Conservation (phyloP, 37 sponge, comb jelly and placozoan species). For the Ephydatia muelleri region DNA sequence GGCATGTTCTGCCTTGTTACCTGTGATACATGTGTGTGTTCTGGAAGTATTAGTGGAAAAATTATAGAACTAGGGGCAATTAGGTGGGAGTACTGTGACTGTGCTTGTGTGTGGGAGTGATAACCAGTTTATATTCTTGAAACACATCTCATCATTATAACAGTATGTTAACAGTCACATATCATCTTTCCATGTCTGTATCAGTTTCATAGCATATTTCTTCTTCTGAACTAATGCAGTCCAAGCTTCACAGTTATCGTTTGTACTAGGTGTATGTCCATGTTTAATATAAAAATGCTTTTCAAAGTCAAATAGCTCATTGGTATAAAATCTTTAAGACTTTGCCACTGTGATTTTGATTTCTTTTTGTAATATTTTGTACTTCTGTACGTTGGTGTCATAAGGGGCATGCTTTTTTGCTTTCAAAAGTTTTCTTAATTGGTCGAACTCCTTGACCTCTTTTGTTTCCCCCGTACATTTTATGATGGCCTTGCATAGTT, state of each 20-base stretch:
- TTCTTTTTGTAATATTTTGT: neutral
- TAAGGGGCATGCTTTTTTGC: neutral
- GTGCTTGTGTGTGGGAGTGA: neutral
- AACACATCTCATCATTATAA: neutral
- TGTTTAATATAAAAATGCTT: neutral
- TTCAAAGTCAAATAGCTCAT: neutral
- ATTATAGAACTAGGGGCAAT: neutral
- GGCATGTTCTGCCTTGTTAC: no score
- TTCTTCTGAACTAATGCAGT: neutral
- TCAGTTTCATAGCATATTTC: neutral
- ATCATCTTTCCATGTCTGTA: neutral
- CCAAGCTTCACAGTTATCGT: neutral
- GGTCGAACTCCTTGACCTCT: neutral
- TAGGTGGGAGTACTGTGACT: constrained; percentile 1
- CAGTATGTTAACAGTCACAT: neutral
- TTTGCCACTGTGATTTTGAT: neutral
- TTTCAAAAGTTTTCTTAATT: neutral
- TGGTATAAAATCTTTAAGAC: neutral
- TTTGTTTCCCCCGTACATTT: neutral
- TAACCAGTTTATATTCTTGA: neutral
- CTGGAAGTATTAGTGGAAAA: neutral
- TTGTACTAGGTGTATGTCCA: neutral
- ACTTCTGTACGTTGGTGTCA: neutral
- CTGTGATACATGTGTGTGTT: neutral
- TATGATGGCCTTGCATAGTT: neutral